Evolutionary conservation across 2,888 invertebrate species (phyloP), one percentile per base, ranked within the genome.

Genomic region (Apamea crenata): DNA sequence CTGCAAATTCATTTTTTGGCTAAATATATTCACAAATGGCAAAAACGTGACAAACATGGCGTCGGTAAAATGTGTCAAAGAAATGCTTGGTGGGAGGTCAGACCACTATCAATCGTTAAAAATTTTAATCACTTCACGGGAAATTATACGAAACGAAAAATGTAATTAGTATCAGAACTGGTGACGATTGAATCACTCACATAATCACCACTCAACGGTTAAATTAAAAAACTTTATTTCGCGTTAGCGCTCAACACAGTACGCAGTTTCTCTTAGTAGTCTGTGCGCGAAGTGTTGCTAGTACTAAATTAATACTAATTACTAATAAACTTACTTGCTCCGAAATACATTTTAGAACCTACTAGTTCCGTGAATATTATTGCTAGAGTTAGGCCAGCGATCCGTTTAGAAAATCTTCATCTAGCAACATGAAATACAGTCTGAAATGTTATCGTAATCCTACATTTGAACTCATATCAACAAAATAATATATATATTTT

Each of bases 31-130:
- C 94, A 93, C 92, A 92, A 94, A 92, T 94, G 90, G 94, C 92
- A 95, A 96, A 96, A 96, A 96, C 96, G 96, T 96, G 96, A 96
- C 96, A 95, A 96, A 96, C 93, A 96, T 96, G 96, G 96, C 96
- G 96, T 95, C 95, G 87, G 77, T 87, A 86, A 88, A 92, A 93
- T 91, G 90, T 93, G 94, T 94, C 94, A 94, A 85, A 90, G 89
- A 89, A 83, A 89, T 83, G 90, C 87, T 91, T 87, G 81, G 88
- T 88, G 86, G 89, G 90, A 89, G 87, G 89, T 87, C 85, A 77
- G 61, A 83, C 18, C 59, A 75, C 78, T 74, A 65, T 47, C 18
- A 77, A 73, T 68, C 32, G 25, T 74, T 65, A 66, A 44, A 72
- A 53, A 56, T 50, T 65, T 32, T 44, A 53, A 40, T 66, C 78